Conservation (phyloP, 2,797 vertebrate species). For the Danio jaintianensis region DNA sequence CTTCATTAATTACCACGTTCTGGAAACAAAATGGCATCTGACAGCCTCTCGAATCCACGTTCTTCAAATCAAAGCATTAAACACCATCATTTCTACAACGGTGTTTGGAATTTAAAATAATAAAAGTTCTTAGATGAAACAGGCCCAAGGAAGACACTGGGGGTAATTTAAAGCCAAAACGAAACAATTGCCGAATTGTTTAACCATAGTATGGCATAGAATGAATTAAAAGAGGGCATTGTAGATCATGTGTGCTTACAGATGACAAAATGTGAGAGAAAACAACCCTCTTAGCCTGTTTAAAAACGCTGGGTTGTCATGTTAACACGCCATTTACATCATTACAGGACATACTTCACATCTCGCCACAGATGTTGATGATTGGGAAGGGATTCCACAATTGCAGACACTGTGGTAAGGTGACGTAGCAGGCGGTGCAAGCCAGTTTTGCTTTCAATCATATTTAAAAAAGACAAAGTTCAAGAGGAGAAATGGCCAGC, state of each 20-base stretch:
- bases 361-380: slow-evolving; percentile 46
- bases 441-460: slow-evolving; percentile 30
- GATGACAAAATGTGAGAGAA: slow-evolving; percentile 10
- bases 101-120: slow-evolving; percentile 11
- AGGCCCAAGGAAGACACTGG: slow-evolving; percentile 20
- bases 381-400: slow-evolving; percentile 34
- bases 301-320: slow-evolving; percentile 39
- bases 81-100: slow-evolving; percentile 14
- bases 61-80: slow-evolving; percentile 20
- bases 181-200: neutral
- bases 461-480: slow-evolving; percentile 53
- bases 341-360: slow-evolving; percentile 50
- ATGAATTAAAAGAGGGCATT: slow-evolving; percentile 32
- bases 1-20: slow-evolving; percentile 35
- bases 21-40: neutral
- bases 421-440: slow-evolving; percentile 30
- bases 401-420: slow-evolving; percentile 46
- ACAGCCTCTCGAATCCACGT: slow-evolving; percentile 18
- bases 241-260: slow-evolving; percentile 31
- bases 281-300: slow-evolving; percentile 19
- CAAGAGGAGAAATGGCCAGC: slow-evolving; percentile 59
- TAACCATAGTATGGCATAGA: slow-evolving; percentile 33
- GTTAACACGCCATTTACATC: slow-evolving; percentile 33
- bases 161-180: slow-evolving; percentile 12
- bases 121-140: slow-evolving; percentile 11